Evolutionary conservation across 2,888 invertebrate genomes (phyloP).

Genomic region (Chalcis sispes): DNA sequence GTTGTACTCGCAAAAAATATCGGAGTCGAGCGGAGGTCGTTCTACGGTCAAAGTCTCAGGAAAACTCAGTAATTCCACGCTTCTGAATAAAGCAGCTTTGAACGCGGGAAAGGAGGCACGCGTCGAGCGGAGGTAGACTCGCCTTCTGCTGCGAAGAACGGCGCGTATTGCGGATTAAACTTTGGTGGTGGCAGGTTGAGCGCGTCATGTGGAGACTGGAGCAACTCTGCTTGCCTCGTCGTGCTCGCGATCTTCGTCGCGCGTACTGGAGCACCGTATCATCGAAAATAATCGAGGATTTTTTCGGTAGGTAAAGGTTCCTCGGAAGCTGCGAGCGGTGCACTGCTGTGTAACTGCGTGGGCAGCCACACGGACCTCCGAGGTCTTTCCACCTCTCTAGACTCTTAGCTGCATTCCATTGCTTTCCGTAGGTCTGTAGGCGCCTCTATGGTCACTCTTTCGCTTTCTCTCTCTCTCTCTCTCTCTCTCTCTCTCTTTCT

Average conservation of each 20-base stretch:
- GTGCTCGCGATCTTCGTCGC: background rate
- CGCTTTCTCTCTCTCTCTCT: conserved; percentile 25
- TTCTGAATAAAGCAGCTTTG: no score
- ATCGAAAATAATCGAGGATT: background rate
- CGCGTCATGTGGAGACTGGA: no score
- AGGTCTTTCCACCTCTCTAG: background rate
- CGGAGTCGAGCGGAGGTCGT: no score
- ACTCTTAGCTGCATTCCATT: background rate
- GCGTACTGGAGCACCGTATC: background rate
- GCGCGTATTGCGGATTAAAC: no score
- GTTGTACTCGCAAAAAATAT: no score
- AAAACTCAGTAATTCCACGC: no score
- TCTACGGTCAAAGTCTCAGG: no score
- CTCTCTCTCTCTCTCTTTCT: conserved; percentile 23
- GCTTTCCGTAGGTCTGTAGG: conserved; percentile 6
- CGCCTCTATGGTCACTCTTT: background rate
- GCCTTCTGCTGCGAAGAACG: no score
- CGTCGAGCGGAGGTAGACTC: no score
- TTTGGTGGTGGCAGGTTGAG: background rate
- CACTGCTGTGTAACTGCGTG: conserved; percentile 34
- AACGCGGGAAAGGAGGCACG: no score
- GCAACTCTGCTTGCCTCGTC: background rate
- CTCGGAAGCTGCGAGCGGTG: conserved; percentile 47
- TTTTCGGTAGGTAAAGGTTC: background rate
- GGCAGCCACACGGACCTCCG: conserved; percentile 12